phyloP scores from a whole-genome alignment of 2,888 invertebrate species.

The Tortrix viridana region DNA sequence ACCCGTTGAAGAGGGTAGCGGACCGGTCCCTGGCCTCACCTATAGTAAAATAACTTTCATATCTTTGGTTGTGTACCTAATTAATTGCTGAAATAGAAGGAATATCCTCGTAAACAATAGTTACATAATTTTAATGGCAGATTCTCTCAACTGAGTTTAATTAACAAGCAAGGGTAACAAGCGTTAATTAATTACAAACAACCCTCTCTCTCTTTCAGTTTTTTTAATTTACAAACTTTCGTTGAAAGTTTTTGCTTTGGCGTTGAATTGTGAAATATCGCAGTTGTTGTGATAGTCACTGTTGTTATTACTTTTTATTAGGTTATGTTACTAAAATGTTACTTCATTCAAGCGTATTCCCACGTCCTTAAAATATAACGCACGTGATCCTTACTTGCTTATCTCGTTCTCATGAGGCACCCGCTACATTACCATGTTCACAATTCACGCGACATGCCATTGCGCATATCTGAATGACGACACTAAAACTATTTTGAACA shows the following conservation, averaged over 20 bases:
- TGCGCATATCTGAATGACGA: not conserved
- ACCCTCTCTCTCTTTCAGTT: constrained; percentile 13
- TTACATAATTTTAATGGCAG: constrained; percentile 14
- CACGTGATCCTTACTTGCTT: constrained; percentile 29
- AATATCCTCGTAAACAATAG: not conserved
- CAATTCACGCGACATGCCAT: constrained; percentile 1
- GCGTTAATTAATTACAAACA: constrained; percentile 19
- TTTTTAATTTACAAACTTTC: not conserved
- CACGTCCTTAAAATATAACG: constrained; percentile 26
- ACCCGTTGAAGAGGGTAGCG: no score
- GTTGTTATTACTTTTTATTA: no score
- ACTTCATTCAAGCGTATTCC: constrained; percentile 6
- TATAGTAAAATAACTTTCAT: no score
- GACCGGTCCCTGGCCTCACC: no score
- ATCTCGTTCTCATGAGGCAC: constrained; percentile 16
- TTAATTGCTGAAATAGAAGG: no score
- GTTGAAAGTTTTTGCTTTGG: not conserved
- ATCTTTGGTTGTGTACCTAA: no score
- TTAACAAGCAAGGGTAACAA: constrained; percentile 25
- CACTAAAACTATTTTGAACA: no score
- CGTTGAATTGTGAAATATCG: not conserved
- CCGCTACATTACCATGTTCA: not conserved
- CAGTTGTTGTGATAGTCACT: no score
- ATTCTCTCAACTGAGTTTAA: constrained; percentile 20
- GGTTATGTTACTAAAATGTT: not conserved